Evolutionary conservation across 2,113 vertebrate species (phyloP).

Genomic region (Physeter macrocephalus): DNA sequence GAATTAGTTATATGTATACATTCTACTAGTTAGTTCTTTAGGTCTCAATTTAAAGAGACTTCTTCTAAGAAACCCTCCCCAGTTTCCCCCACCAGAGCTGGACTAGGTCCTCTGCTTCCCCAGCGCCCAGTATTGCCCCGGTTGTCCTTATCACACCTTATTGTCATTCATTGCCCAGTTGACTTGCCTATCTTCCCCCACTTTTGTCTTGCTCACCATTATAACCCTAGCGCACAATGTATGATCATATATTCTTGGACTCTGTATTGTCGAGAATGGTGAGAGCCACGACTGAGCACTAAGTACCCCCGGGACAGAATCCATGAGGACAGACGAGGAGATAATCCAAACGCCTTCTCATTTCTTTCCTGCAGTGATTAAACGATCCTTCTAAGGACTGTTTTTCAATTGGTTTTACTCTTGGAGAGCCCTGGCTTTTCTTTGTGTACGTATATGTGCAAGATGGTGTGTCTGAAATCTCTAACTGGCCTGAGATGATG

Average conservation of each 20-base stretch:
- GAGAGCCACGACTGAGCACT: background rate
- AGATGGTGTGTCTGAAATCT: background rate
- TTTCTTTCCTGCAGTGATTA: background rate
- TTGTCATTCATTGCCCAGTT: background rate
- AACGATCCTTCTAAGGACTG: background rate
- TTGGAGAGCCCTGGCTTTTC: background rate
- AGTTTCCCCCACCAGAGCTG: background rate
- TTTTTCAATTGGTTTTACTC: background rate
- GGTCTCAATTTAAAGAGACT: background rate
- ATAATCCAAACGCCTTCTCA: background rate
- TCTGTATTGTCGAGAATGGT: background rate
- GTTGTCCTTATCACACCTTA: background rate
- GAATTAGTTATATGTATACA: too few species aligned
- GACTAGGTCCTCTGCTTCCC: background rate
- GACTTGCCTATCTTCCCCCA: background rate
- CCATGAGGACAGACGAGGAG: accelerated
- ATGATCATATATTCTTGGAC: background rate
- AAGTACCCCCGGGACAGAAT: background rate
- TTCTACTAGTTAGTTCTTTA: background rate
- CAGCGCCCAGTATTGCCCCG: background rate
- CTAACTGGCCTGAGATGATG: background rate
- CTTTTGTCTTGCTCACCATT: background rate
- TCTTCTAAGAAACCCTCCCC: background rate
- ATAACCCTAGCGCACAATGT: background rate
- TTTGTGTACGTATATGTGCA: background rate